Conservation (phyloP, 2,797 vertebrate genomes). For the Sebastes steindachneri region DNA sequence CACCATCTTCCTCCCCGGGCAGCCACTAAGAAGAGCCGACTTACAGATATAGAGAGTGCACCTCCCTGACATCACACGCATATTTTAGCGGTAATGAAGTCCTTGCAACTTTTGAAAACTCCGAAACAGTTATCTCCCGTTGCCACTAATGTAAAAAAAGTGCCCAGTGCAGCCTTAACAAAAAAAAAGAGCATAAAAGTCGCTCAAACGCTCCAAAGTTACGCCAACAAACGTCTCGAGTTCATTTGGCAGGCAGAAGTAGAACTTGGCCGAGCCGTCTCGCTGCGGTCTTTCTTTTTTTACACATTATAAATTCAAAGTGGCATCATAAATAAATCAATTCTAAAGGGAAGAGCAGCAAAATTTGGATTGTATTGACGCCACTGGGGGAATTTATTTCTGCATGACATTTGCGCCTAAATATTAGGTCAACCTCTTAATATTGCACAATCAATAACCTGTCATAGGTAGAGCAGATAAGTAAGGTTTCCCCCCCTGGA, state of each 20-base stretch:
- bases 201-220: not conserved
- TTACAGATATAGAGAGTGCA: not conserved
- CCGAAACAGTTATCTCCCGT: not conserved
- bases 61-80: not conserved
- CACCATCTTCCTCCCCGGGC: not conserved
- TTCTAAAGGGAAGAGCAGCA: not conserved
- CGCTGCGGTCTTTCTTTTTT: conserved; percentile 9
- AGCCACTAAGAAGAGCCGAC: not conserved
- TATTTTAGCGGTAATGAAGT: not conserved
- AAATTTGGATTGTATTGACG: conserved; percentile 1
- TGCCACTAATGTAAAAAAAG: conserved; percentile 8
- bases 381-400: conserved; percentile 9
- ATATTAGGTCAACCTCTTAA: conserved; percentile 1
- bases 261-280: not conserved
- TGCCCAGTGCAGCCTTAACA: not conserved
- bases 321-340: conserved; percentile 30
- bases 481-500: conserved; percentile 11
- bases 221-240: conserved; percentile 1
- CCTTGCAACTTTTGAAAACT: not conserved
- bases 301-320: conserved; percentile 27
- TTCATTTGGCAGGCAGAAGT: conserved; percentile 22
- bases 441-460: conserved; percentile 26
- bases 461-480: conserved; percentile 2
- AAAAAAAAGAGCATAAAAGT: not conserved
- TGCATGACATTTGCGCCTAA: not conserved